phyloP scores from a whole-genome alignment of 2,113 vertebrate genomes.

The Anthoscopus minutus region DNA sequence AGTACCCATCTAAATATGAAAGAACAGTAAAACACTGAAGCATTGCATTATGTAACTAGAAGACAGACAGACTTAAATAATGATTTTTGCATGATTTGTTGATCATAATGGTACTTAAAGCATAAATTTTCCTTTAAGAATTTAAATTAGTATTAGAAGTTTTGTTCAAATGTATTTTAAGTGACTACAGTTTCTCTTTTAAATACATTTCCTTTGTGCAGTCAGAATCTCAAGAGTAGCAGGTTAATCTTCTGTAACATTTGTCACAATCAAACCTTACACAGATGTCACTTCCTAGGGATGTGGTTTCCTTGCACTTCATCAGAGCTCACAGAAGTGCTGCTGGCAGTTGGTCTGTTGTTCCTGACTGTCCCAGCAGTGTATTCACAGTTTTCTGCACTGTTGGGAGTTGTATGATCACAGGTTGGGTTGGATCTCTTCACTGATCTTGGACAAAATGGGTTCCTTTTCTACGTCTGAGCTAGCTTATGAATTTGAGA shows the following conservation, averaged over 20 bases:
- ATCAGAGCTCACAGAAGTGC: background rate
- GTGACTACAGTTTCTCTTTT: background rate
- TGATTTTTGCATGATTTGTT: background rate
- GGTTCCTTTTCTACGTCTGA: background rate
- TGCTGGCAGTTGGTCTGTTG: background rate
- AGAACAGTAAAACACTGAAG: background rate
- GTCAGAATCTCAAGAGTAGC: background rate
- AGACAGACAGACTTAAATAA: background rate
- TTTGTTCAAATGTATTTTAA: background rate
- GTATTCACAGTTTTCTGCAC: background rate
- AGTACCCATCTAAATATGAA: slow-evolving; percentile 42
- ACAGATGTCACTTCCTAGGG: background rate
- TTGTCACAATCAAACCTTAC: background rate
- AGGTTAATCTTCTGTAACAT: background rate
- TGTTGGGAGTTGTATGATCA: background rate
- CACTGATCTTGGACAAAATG: background rate
- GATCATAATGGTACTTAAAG: background rate
- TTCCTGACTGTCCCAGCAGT: background rate
- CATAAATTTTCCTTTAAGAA: background rate
- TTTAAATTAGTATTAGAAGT: background rate
- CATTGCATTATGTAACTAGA: background rate
- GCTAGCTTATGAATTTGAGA: background rate
- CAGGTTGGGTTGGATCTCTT: background rate
- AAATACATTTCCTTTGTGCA: background rate
- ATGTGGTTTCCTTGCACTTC: background rate